Evolutionary conservation across 2,888 invertebrate genomes (phyloP), one percentile per base, ranked within the genome.

Genomic region (Lithosia quadra): DNA sequence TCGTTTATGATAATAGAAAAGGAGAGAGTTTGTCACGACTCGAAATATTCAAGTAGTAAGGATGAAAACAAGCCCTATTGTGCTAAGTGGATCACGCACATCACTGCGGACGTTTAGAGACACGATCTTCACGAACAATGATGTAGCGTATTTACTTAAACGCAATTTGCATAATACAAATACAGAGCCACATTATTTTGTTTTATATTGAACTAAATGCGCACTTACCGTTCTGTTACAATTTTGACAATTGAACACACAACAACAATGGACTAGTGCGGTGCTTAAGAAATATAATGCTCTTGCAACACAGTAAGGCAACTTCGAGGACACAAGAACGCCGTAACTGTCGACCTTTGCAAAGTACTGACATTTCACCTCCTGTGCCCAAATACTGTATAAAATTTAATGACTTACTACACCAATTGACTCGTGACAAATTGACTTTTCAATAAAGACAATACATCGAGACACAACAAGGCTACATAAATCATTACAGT

Each of bases 361-460:
- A 59, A 69, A 63, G 69, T 65, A 67, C 73, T 86, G 86, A 79
- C 83, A 87, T 86, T 86, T 86, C 78, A 81, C 69, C 59, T 61
- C 53, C 70, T 57, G 66, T 74, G 66, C 53, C 73, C 58, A 78
- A 77, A 78, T 76, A 72, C 77, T 75, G 74, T 78, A 53, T 59
- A 60, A 59, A 34, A 24, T 66, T 76, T 78, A 82, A 80, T 75
- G 68, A 73, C 65, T 73, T 76, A 72, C 67, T 67, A 73, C 74
- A 77, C 75, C 74, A 77, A 77, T 71, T 77, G 74, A 73, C 69
- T 74, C 68, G 70, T 72, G 72, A 74, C 74, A 80, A 81, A 81
- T 80, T 69, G 68, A 65, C 57, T 74, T 73, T 75, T 72, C 66
- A 75, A 74, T 77, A 74, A 76, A 76, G 75, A 77, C 69, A 80